These are phyloP conservation scores for Chymomyza amoena DNA, from an alignment of 2,888 invertebrate species.

Conservation along the genomic window DNA sequence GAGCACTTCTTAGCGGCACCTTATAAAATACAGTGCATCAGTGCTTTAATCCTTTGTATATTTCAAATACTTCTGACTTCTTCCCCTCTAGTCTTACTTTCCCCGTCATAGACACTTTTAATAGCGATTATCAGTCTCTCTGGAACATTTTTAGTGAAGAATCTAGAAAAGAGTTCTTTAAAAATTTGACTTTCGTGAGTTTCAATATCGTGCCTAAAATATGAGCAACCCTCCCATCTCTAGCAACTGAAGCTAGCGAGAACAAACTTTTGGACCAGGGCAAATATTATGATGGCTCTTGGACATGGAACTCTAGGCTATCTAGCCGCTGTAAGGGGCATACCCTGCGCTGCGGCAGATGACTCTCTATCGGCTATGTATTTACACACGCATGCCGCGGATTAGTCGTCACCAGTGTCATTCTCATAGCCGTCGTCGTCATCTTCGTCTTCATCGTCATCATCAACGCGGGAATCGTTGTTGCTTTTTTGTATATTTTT, in stretches of 20 bases:
- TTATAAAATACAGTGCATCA: no score
- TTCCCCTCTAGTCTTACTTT: no score
- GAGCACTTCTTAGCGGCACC: no score
- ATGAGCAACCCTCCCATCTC: not conserved
- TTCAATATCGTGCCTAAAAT: no score
- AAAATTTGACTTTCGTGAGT: no score
- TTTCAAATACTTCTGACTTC: no score
- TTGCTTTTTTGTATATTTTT: slow-evolving; percentile 27
- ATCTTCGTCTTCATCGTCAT: not conserved
- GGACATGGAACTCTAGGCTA: not conserved
- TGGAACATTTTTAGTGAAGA: no score
- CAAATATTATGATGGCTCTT: slow-evolving; percentile 68
- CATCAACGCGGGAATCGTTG: slow-evolving; percentile 4
- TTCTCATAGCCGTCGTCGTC: not conserved
- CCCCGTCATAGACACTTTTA: no score
- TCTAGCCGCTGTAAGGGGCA: not conserved
- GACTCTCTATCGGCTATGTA: slow-evolving; percentile 24
- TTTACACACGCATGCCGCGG: not conserved
- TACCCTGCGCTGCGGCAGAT: slow-evolving; percentile 27
- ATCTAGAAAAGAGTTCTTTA: no score
- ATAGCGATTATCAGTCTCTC: no score
- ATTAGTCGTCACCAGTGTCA: not conserved
- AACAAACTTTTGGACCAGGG: slow-evolving; percentile 50
- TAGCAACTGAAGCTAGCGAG: not conserved
- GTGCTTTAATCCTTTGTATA: no score